Conservation (phyloP, 2,888 invertebrate species). For the Drosophila ochracea region DNA sequence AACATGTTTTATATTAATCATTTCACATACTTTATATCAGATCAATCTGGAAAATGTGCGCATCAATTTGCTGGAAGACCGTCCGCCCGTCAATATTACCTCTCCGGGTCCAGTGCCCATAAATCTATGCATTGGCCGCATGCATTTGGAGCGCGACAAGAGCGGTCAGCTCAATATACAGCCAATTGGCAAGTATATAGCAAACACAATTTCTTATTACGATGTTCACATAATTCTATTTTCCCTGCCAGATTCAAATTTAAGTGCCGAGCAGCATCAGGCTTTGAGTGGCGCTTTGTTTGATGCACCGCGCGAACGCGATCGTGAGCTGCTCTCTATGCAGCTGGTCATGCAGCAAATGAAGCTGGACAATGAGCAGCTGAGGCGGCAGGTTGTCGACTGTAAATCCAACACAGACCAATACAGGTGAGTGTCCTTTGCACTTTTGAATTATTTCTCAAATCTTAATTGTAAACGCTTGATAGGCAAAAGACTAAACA, state of each 20-base stretch:
- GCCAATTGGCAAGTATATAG: slow-evolving; percentile 84
- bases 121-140: slow-evolving; percentile 90
- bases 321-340: slow-evolving; percentile 85
- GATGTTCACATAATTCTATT: not conserved
- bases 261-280: slow-evolving; percentile 49
- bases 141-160: slow-evolving; percentile 90
- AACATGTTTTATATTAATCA: not conserved
- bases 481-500: slow-evolving; percentile 85
- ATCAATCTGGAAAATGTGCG: slow-evolving; percentile 91
- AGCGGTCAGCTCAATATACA: slow-evolving; percentile 91
- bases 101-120: slow-evolving; percentile 93
- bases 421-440: slow-evolving; percentile 84
- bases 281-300: slow-evolving; percentile 61
- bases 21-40: slow-evolving; percentile 83
- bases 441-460: not conserved
- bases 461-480: not conserved
- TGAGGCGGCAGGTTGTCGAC: slow-evolving; percentile 87
- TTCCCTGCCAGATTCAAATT: slow-evolving; percentile 54
- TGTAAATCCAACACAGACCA: slow-evolving; percentile 86
- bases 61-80: slow-evolving; percentile 92
- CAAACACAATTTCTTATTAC: accelerated
- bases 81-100: slow-evolving; percentile 91
- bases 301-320: slow-evolving; percentile 82
- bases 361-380: slow-evolving; percentile 88
- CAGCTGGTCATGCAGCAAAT: slow-evolving; percentile 86